Base-by-base conservation (phyloP, 2,113 vertebrate genomes). In the Himantopus leucocephalus region DNA sequence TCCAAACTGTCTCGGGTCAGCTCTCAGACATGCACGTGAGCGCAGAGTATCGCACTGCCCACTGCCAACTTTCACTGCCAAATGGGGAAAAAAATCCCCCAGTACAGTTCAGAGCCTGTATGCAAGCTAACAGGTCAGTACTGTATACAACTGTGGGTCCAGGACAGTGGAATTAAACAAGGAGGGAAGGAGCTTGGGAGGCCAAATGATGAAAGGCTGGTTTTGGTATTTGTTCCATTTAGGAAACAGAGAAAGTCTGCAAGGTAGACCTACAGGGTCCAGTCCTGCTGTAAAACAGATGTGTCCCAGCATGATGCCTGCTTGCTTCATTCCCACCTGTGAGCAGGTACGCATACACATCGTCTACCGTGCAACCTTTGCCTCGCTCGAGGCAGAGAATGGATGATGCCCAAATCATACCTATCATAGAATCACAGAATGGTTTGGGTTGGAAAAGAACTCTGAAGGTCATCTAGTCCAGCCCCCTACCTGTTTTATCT, bases 301-400 rank as follows among this genome's bases (percentile, higher is more conserved):
- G 4, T 39, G 27, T 34, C 43, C 8, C 21, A 34, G n/a, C 14
- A 55, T 8, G 24, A 17, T 27, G 27, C 30, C 35, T 34, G 5
- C 26, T 73, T 77, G 20, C 11, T 47, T 66, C 21, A 5, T 48
- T 81, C 41, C 11, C 18, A 22, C 34, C 55, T 66, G 13, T 5
- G 2, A 2, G 0, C 8, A 3, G 21, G 24, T 50, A 53, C 4
- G 6, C 0, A 0, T 21, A 50, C 23, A 73, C n/a, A 55, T 16
- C 9, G 56, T 79, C 53, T 27, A n/a, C 15, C 1, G 0, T 11
- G 9, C 13, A 88, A 45, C 5, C 8, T 55, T 56, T 92, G 27
- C 23, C 50, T 52, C 18, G 1, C 48, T 79, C 0, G 0, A 60
- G 35, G 26, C 34, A 43, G 24, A 52, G 47, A 47, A 75, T 5